Evolutionary conservation across 1,140 invertebrate species (phyloP).

Genomic region (Tyrophagus putrescentiae): DNA sequence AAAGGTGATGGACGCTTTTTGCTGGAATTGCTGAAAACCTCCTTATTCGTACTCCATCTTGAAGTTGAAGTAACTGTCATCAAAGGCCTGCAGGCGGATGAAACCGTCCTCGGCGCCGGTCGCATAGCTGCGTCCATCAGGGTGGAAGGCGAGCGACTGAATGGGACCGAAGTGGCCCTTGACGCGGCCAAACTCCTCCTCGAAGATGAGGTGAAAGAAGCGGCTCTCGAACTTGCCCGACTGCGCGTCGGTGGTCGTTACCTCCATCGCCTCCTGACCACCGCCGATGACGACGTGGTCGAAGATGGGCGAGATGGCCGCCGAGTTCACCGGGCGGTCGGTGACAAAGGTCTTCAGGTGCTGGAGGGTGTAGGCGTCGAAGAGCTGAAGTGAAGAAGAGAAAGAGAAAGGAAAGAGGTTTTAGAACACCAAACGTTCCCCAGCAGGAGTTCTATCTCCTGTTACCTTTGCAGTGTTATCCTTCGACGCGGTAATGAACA

Average conservation of each 20-base stretch:
- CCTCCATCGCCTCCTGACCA: constrained; percentile 97
- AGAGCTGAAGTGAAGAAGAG: constrained; percentile 41
- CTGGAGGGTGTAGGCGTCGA: constrained; percentile 68
- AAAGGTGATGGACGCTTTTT: too few relatives aligned
- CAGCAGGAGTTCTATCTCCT: background rate
- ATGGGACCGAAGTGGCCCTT: constrained; percentile 99
- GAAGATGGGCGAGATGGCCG: constrained; percentile 77
- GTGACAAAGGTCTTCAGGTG: constrained; percentile 87
- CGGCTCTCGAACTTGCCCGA: constrained; percentile 95
- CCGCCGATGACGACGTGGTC: constrained; percentile 89
- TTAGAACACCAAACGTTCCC: too few relatives aligned
- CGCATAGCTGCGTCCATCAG: constrained; percentile 88
- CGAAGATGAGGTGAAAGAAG: constrained; percentile 97
- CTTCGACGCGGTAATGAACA: constrained; percentile 91
- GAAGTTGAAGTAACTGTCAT: constrained; percentile 90
- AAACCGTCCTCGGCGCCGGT: constrained; percentile 98
- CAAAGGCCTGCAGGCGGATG: constrained; percentile 86
- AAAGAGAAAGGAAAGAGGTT: background rate
- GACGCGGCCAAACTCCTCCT: constrained; percentile 94
- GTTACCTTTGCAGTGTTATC: constrained; percentile 70
- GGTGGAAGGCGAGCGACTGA: constrained; percentile 94
- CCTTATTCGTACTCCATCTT: constrained; percentile 65
- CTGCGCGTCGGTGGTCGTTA: constrained; percentile 87
- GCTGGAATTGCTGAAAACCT: too few relatives aligned
- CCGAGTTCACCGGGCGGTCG: constrained; percentile 88